phyloP scores from a whole-genome alignment of 2,888 invertebrate genomes.

The Drosophila sordidula region DNA sequence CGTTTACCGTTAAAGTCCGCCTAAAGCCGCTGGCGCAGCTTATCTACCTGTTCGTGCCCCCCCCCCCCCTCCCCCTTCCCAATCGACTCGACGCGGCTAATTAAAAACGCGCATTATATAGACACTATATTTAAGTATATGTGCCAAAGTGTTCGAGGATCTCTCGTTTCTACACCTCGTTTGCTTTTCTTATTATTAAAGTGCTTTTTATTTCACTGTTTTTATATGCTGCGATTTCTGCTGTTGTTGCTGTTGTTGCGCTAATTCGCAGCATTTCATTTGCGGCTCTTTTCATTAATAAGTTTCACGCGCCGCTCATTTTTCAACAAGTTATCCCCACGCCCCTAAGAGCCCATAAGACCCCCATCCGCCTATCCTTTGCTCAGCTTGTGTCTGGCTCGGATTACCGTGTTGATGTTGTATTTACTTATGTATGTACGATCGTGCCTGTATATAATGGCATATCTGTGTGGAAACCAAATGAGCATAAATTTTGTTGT shows the following conservation, averaged over 20 bases:
- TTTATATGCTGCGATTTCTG: slow-evolving; percentile 21
- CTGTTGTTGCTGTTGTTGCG: slow-evolving; percentile 47
- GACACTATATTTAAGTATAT: not conserved
- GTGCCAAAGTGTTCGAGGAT: slow-evolving; percentile 29
- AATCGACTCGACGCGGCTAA: slow-evolving; percentile 16
- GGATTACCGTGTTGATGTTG: slow-evolving; percentile 77
- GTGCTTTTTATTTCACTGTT: not conserved
- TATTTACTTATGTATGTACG: slow-evolving; percentile 53
- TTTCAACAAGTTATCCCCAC: slow-evolving; percentile 61
- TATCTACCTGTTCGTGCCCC: slow-evolving; percentile 26
- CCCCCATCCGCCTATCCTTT: slow-evolving; percentile 23
- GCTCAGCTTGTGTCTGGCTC: slow-evolving; percentile 59
- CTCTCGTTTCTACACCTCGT: slow-evolving; percentile 18
- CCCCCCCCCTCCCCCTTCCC: not conserved
- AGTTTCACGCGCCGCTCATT: slow-evolving; percentile 81
- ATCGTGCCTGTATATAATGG: not conserved
- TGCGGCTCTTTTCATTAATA: slow-evolving; percentile 80
- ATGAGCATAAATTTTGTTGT: slow-evolving; percentile 27
- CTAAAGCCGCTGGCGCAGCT: slow-evolving; percentile 6
- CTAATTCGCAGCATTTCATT: slow-evolving; percentile 67
- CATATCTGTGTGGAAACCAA: slow-evolving; percentile 12
- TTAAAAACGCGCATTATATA: slow-evolving; percentile 27
- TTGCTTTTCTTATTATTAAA: slow-evolving; percentile 10
- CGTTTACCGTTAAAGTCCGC: slow-evolving; percentile 55
- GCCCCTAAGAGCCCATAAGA: not conserved